Base-by-base conservation (phyloP, 1,140 invertebrate species). In the Solenopsis invicta region DNA sequence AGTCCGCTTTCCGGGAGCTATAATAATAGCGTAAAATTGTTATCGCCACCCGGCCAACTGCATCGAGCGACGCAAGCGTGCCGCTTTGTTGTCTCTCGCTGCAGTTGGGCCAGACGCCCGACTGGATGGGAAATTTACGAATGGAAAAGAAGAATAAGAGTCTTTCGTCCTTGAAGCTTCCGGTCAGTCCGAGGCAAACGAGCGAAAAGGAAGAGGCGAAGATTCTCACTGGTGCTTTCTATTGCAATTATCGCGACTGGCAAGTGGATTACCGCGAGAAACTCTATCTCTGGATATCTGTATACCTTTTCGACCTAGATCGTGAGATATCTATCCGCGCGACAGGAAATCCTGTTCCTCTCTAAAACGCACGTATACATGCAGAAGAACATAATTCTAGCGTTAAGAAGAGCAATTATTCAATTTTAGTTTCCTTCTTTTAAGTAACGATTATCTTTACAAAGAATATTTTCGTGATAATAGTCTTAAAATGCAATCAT, bases 301-400 rank as follows among this genome's bases (percentile, higher is more conserved):
- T 50, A 29, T 10, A 45, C 12, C 45, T 50, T 48, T 78, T 67
- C 45, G 61, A 78, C 61, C 76, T 24, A 66, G 24, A 78, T 78
- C 24, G 59, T 61, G 4, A 66, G 41, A 78, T 66, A 61, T 66
- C 18, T 78, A 16, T 78, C n/a, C 24, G 5, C 24, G 10, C 24
- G 41, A 48, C 59, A 34, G 54, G 59, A 66, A 50, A 66, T 78
- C 61, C 54, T 12, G 50, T 16, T 8, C 1, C 76, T n/a, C 18
- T 66, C 18, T 66, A n/a, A 64, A 78, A 64, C 24, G 37, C 34
- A n/a, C 18, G 6, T 18, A 24, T 59, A 56, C 41, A 41, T 8
- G 41, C 41, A 8, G 41, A 41, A 41, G 8, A 41, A 41, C 8
- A 41, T 41, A 6, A 41, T 41, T 8, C 41, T 41, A 41, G 41